A percentile compares a stretch with the other conserved stretches of the same genome.
Evolutionary conservation across 2,113 vertebrate species (phyloP).

Genomic region (Anarhynchus alexandrinus): DNA sequence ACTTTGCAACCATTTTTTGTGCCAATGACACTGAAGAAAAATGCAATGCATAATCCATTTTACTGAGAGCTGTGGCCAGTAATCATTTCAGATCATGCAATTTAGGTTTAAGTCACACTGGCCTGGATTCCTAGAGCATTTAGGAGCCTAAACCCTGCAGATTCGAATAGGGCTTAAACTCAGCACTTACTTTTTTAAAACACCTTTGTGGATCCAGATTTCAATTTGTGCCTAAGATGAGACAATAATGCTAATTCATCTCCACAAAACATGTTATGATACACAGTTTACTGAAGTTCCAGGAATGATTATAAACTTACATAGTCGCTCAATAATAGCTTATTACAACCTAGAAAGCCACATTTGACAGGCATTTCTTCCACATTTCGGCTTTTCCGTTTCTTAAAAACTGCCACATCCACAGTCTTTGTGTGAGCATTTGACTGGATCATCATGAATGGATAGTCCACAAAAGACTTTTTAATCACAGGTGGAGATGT

Average conservation of each 20-base stretch:
- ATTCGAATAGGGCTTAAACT: neutral
- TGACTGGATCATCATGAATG: conserved; percentile 20
- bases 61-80: neutral
- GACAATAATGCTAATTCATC: neutral
- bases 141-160: neutral
- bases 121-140: neutral
- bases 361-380: conserved; percentile 25
- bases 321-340: conserved; percentile 1
- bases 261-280: neutral
- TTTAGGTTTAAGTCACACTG: neutral
- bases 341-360: conserved; percentile 59
- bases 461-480: conserved; percentile 48
- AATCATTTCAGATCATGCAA: neutral
- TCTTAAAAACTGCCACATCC: conserved; percentile 36
- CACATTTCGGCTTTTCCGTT: conserved; percentile 41
- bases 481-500: conserved; percentile 31
- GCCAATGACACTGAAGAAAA: neutral
- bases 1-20: neutral
- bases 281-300: neutral
- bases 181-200: neutral
- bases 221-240: neutral
- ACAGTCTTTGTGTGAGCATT: conserved; percentile 37
- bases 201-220: neutral
- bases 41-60: neutral
- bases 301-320: conserved; percentile 38